Percentiles rank a stretch among this genome's conserved stretches.
Evolutionary conservation across 2,113 vertebrate genomes (phyloP).

Genomic region (Grus americana): DNA sequence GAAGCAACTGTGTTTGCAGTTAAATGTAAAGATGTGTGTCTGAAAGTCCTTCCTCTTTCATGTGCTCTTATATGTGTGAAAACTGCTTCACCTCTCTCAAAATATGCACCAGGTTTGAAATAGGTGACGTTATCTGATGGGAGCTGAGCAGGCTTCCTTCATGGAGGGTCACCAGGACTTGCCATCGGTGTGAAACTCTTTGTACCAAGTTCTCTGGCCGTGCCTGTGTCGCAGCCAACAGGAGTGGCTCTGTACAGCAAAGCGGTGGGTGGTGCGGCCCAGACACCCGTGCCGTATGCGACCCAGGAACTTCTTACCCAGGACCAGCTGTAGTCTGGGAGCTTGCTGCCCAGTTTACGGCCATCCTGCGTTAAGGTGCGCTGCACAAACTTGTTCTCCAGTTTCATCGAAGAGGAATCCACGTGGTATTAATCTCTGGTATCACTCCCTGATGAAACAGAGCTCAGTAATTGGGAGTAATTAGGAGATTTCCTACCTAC

Average conservation of each 20-base stretch:
- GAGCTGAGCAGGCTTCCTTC: neutral
- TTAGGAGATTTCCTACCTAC: neutral
- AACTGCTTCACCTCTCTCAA: neutral
- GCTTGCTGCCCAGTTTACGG: neutral
- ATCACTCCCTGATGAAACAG: neutral
- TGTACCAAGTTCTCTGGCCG: neutral
- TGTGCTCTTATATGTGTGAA: neutral
- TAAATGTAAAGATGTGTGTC: neutral
- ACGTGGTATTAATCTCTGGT: neutral
- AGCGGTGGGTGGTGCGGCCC: neutral
- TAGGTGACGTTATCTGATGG: neutral
- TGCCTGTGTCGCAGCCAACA: rapidly evolving
- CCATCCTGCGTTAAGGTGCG: rapidly evolving
- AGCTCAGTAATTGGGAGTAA: neutral
- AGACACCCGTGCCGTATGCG: rapidly evolving
- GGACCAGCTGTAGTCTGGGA: neutral
- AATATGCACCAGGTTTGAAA: rapidly evolving
- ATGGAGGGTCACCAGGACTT: neutral
- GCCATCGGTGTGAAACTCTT: neutral
- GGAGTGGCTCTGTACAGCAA: neutral
- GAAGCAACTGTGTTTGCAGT: neutral
- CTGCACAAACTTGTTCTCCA: neutral
- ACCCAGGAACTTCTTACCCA: neutral
- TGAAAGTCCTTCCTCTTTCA: neutral
- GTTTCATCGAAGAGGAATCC: neutral